Evolutionary conservation across 2,888 invertebrate genomes (phyloP).

Genomic region (Euplagia quadripunctaria): DNA sequence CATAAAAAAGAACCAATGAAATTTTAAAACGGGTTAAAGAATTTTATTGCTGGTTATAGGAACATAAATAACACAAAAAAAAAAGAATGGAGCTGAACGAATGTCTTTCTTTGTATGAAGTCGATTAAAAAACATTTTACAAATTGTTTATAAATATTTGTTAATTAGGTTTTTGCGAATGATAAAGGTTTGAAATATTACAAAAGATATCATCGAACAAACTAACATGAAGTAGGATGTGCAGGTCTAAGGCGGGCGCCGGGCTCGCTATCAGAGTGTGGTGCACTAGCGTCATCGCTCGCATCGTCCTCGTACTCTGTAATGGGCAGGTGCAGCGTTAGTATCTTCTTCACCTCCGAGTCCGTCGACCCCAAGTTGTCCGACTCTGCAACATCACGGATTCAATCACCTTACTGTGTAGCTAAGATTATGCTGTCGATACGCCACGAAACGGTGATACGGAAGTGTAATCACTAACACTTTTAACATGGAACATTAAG

Average conservation of each 20-base stretch:
- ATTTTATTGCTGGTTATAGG: too few species aligned
- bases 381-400: conserved; percentile 90
- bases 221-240: conserved; percentile 79
- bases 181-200: background rate
- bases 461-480: conserved; percentile 19
- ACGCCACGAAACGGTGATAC: conserved; percentile 34
- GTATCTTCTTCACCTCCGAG: conserved; percentile 97
- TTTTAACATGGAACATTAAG: background rate
- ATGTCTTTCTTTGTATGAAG: background rate
- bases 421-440: conserved; percentile 34
- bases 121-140: background rate
- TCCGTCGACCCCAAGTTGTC: conserved; percentile 98
- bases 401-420: conserved; percentile 17
- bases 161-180: background rate
- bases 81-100: background rate
- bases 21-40: too few species aligned
- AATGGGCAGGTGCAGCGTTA: conserved; percentile 97
- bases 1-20: too few species aligned
- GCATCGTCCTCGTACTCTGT: conserved; percentile 97
- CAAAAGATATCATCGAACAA: conserved; percentile 27
- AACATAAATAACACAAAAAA: too few species aligned
- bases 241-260: conserved; percentile 74
- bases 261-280: conserved; percentile 85
- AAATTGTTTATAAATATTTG: background rate
- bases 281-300: conserved; percentile 87